A percentile compares a stretch with the other conserved stretches of the same genome.
Evolutionary conservation across 2,888 invertebrate genomes (phyloP).

Genomic region (Nomada goodeniana): DNA sequence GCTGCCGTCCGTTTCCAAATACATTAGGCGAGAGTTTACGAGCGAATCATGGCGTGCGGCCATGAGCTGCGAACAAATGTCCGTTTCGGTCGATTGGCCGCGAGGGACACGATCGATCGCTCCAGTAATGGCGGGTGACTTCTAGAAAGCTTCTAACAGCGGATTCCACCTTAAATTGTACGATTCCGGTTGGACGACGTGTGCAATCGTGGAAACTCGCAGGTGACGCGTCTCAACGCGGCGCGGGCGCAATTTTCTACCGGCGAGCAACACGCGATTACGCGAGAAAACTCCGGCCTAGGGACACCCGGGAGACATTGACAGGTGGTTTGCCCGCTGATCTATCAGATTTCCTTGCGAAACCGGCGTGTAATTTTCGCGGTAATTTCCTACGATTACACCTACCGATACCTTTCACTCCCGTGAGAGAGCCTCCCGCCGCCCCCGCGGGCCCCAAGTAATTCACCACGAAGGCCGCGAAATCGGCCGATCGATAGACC

Average conservation of each 20-base stretch:
- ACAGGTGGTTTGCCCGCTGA: slow-evolving; percentile 62
- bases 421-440: slow-evolving; percentile 28
- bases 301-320: slow-evolving; percentile 52
- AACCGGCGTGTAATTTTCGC: slow-evolving; percentile 68
- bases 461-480: slow-evolving; percentile 43
- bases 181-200: slow-evolving; percentile 18
- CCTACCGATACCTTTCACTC: slow-evolving; percentile 69
- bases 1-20: background rate
- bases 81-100: background rate
- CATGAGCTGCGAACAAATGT: background rate
- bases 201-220: slow-evolving; percentile 31
- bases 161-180: background rate
- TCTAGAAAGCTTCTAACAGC: background rate
- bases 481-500: slow-evolving; percentile 27
- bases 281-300: slow-evolving; percentile 54
- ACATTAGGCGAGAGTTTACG: no score
- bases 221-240: slow-evolving; percentile 20
- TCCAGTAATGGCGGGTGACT: slow-evolving; percentile 1
- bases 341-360: slow-evolving; percentile 66
- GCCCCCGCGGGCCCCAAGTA: slow-evolving; percentile 8
- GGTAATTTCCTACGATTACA: slow-evolving; percentile 71
- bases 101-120: background rate
- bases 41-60: background rate
- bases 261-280: slow-evolving; percentile 55
- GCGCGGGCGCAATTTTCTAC: slow-evolving; percentile 61